A percentile compares a stretch with the other conserved stretches of the same genome.
These are phyloP conservation scores for Lordiphosa stackelbergi DNA, from an alignment of 1,140 invertebrate genomes.

Conservation along the genomic window DNA sequence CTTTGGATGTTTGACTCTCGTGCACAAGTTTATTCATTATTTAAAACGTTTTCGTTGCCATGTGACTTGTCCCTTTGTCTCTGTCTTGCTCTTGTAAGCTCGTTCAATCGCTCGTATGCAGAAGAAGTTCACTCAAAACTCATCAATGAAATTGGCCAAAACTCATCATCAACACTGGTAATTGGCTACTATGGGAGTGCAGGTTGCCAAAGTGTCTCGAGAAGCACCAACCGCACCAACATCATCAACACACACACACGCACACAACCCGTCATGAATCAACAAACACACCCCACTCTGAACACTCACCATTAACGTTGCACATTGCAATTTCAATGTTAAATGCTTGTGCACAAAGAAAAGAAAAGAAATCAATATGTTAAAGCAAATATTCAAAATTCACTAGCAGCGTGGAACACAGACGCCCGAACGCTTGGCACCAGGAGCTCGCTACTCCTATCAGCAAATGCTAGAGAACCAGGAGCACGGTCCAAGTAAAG, in stretches of 20 bases:
- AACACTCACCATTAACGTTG: constrained; percentile 45
- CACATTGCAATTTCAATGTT: constrained; percentile 47
- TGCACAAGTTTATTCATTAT: constrained; percentile 24
- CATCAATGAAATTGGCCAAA: constrained; percentile 58
- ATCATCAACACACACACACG: constrained; percentile 13
- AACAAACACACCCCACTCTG: constrained; percentile 21
- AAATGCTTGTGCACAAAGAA: constrained; percentile 24
- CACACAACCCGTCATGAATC: constrained; percentile 10
- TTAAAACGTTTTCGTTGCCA: constrained; percentile 7
- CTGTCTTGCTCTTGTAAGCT: constrained; percentile 27
- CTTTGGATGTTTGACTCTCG: constrained; percentile 2
- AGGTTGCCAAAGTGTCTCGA: constrained; percentile 24
- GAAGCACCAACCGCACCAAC: constrained; percentile 17
- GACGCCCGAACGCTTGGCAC: constrained; percentile 49
- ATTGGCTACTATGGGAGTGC: constrained; percentile 65
- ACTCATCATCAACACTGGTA: constrained; percentile 67
- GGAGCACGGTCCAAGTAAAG: constrained; percentile 15
- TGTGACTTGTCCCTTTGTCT: constrained; percentile 14
- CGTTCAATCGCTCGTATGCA: constrained; percentile 28
- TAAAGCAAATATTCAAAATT: constrained; percentile 45
- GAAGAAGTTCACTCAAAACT: constrained; percentile 44
- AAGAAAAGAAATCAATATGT: constrained; percentile 28
- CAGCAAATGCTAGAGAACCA: constrained; percentile 62
- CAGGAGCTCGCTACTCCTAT: constrained; percentile 59
- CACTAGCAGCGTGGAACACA: constrained; percentile 64